Evolutionary conservation across 2,888 invertebrate species (phyloP).

Genomic region (Exephanes ischioxanthus): DNA sequence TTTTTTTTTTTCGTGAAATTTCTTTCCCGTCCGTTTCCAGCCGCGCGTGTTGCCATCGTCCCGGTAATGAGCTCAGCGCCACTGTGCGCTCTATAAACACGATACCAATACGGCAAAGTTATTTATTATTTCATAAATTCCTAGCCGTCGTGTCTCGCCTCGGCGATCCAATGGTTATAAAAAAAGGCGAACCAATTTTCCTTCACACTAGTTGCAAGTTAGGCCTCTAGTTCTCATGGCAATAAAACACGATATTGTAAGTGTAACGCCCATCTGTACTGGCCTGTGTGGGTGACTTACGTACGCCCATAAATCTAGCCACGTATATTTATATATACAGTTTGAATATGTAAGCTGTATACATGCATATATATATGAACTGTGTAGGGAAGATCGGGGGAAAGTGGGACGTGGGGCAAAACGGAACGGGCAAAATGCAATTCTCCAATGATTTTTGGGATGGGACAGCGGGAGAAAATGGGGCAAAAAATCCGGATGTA

Average conservation of each 20-base stretch:
- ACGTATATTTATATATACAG: neutral
- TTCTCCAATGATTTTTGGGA: no score
- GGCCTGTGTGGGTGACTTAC: neutral
- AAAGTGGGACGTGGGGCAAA: no score
- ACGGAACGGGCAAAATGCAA: no score
- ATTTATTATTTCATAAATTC: constrained; percentile 5
- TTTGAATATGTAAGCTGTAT: neutral
- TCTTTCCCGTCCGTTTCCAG: neutral
- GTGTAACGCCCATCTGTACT: neutral
- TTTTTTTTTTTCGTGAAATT: neutral
- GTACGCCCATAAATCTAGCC: no score
- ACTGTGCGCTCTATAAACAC: neutral
- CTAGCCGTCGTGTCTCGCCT: neutral
- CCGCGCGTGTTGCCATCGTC: neutral
- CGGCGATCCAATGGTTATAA: neutral
- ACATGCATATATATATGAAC: neutral
- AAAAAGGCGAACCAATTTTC: constrained; percentile 30
- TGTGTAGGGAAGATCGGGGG: neutral
- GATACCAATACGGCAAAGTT: neutral
- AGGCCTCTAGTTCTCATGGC: constrained; percentile 28
- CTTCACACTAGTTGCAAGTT: neutral
- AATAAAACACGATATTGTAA: constrained; percentile 26
- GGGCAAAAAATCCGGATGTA: no score
- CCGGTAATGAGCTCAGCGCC: neutral
- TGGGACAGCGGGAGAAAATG: no score